Percentiles rank a stretch among this genome's conserved stretches.
Evolutionary conservation across 2,888 invertebrate species (phyloP).

Genomic region (Oligia latruncula): DNA sequence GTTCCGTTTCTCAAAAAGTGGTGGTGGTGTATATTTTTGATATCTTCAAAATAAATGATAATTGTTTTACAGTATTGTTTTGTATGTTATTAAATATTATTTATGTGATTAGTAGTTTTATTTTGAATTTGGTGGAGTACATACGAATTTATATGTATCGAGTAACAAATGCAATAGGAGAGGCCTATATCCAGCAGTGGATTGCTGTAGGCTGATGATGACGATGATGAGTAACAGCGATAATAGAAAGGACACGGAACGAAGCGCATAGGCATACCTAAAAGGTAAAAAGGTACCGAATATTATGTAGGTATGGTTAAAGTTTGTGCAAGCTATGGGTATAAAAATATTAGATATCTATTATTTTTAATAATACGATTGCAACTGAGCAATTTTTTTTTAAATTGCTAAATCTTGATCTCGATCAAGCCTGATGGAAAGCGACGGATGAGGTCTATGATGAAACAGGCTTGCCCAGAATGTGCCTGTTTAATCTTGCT

Average conservation of each 20-base stretch:
- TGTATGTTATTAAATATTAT: conserved; percentile 36
- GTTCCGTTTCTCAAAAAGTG: conserved; percentile 58
- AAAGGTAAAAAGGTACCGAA: too few relatives aligned
- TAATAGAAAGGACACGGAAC: background rate
- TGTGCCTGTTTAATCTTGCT: too few relatives aligned
- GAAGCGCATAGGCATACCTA: background rate
- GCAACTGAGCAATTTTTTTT: too few relatives aligned
- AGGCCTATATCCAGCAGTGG: background rate
- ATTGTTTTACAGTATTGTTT: conserved; percentile 17
- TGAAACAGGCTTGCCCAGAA: too few relatives aligned
- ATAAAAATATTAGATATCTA: background rate
- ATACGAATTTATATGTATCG: background rate
- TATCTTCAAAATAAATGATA: conserved; percentile 54
- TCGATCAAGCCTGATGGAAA: too few relatives aligned
- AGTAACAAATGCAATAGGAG: background rate
- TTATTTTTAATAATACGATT: background rate
- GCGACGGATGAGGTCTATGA: too few relatives aligned
- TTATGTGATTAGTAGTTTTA: conserved; percentile 22
- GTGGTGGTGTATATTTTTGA: conserved; percentile 30
- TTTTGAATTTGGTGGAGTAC: background rate
- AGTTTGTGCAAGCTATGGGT: background rate
- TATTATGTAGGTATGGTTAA: background rate
- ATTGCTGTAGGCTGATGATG: too few relatives aligned
- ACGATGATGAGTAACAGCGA: background rate
- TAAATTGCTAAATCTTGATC: too few relatives aligned